phyloP scores from a whole-genome alignment of 2,797 vertebrate species.

The Lepidocolaptes lacrymiger region DNA sequence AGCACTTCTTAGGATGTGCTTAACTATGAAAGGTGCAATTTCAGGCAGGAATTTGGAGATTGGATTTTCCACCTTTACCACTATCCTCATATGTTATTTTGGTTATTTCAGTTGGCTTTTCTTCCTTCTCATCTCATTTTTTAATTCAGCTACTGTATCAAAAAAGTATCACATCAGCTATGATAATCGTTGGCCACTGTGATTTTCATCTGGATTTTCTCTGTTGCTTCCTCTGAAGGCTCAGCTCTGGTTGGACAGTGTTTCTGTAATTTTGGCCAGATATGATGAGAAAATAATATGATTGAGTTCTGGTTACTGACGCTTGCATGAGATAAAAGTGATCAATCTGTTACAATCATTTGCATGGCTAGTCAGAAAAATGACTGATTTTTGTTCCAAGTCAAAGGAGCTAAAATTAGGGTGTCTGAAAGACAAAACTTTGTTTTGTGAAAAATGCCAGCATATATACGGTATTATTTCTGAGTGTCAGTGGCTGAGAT shows the following conservation, averaged over 20 bases:
- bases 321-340: not conserved
- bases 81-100: not conserved
- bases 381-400: not conserved
- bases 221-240: not conserved
- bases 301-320: not conserved
- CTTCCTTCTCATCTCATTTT: not conserved
- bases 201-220: not conserved
- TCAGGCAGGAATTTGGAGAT: not conserved
- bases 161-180: not conserved
- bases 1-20: not conserved
- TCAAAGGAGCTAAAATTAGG: not conserved
- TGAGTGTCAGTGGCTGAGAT: not conserved
- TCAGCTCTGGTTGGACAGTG: fast-evolving
- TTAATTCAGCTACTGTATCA: not conserved
- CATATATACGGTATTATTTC: fast-evolving
- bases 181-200: not conserved
- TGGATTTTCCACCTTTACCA: not conserved
- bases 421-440: not conserved
- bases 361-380: not conserved
- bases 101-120: fast-evolving
- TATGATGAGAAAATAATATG: not conserved
- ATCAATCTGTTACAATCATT: not conserved
- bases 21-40: not conserved
- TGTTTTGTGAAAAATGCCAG: not conserved
- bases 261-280: not conserved